A percentile compares a stretch with the other conserved stretches of the same genome.
phyloP scores from a whole-genome alignment of 2,888 invertebrate species.

The Pediacus dermestoides region DNA sequence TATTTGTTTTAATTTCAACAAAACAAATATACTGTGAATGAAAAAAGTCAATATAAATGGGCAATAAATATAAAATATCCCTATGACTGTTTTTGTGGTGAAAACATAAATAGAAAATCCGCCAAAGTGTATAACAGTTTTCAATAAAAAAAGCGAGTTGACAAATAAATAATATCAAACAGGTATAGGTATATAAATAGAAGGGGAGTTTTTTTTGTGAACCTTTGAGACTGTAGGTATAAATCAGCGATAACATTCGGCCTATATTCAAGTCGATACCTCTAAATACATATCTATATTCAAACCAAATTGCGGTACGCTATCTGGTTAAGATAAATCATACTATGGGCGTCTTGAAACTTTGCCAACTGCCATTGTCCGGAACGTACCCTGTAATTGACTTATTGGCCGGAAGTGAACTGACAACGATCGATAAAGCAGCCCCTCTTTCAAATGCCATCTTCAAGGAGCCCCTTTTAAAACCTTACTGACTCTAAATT shows the following conservation, averaged over 20 bases:
- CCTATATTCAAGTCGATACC: constrained; percentile 39
- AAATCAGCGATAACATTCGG: constrained; percentile 36
- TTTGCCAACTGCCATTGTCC: constrained; percentile 50
- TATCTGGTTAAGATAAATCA: constrained; percentile 47
- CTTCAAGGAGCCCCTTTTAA: constrained; percentile 29
- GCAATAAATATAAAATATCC: too few species aligned
- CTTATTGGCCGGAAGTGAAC: constrained; percentile 50
- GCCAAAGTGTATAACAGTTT: too few species aligned
- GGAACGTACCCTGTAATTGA: constrained; percentile 48
- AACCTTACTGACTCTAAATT: constrained; percentile 28
- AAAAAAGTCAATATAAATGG: too few species aligned
- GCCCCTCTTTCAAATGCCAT: constrained; percentile 37
- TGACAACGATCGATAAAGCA: constrained; percentile 43
- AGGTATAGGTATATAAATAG: too few species aligned
- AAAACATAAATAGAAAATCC: too few species aligned
- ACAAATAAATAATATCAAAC: too few species aligned
- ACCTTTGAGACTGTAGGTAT: constrained; percentile 25
- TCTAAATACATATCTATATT: constrained; percentile 45
- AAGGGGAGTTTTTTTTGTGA: too few species aligned
- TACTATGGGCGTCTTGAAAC: constrained; percentile 48
- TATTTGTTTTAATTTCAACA: too few species aligned
- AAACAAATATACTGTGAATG: too few species aligned
- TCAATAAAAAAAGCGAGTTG: too few species aligned
- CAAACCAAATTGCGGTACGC: constrained; percentile 42
- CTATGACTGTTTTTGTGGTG: too few species aligned